phyloP scores from a whole-genome alignment of 2,888 invertebrate species.

The Osmoderma eremita region DNA sequence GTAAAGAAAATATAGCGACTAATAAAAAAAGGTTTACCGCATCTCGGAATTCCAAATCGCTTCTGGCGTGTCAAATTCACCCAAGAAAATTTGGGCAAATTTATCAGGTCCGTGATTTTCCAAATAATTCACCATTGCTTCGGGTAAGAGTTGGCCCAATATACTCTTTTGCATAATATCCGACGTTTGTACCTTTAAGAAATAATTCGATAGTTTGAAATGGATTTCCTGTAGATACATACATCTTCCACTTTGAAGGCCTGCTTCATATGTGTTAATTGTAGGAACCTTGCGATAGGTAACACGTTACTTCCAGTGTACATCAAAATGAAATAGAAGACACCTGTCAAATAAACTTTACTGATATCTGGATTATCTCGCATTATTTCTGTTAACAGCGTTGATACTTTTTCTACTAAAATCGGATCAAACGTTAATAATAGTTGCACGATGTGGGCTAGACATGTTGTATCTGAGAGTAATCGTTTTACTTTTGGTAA shows the following conservation, averaged over 20 bases:
- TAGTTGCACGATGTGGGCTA: constrained; percentile 95
- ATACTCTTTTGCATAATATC: constrained; percentile 94
- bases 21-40: too few relatives aligned
- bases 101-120: constrained; percentile 98
- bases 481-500: constrained; percentile 90
- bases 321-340: constrained; percentile 98
- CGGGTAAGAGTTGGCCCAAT: constrained; percentile 92
- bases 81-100: constrained; percentile 96
- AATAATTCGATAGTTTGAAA: neutral
- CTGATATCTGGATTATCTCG: constrained; percentile 96
- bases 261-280: constrained; percentile 95
- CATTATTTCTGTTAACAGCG: constrained; percentile 87
- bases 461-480: constrained; percentile 85
- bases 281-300: constrained; percentile 93
- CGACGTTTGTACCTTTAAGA: constrained; percentile 64
- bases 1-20: too few relatives aligned
- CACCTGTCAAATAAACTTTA: constrained; percentile 92
- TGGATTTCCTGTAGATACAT: constrained; percentile 52
- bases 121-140: constrained; percentile 98
- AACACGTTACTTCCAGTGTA: constrained; percentile 98
- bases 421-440: constrained; percentile 97
- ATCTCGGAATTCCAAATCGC: constrained; percentile 99
- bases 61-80: constrained; percentile 99
- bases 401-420: constrained; percentile 95
- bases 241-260: constrained; percentile 94